Percentiles rank a stretch among this genome's conserved stretches.
phyloP scores from a whole-genome alignment of 1,140 invertebrate genomes.

The Maniola jurtina region DNA sequence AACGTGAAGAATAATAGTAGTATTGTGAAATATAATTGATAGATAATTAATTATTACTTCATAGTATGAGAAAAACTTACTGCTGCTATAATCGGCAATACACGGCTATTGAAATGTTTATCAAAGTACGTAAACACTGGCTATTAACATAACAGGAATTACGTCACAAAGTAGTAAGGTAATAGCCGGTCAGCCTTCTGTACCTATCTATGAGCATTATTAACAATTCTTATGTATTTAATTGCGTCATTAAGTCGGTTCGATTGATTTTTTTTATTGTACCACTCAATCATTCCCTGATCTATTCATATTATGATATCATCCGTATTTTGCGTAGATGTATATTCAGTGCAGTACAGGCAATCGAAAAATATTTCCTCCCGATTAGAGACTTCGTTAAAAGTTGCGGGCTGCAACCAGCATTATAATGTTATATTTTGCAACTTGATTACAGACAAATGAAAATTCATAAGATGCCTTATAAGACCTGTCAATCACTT shows the following conservation, averaged over 20 bases:
- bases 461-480: constrained; percentile 9
- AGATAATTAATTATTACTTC: constrained; percentile 3
- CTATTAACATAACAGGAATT: constrained; percentile 16
- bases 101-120: constrained; percentile 10
- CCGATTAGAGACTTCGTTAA: no score
- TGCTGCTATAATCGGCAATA: constrained; percentile 8
- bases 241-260: neutral
- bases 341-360: no score
- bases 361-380: no score
- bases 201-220: neutral
- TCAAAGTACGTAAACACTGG: constrained; percentile 10
- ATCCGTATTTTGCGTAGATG: no score
- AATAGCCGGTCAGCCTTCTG: constrained; percentile 9
- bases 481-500: neutral
- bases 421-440: neutral
- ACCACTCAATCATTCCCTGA: neutral
- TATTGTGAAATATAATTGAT: neutral
- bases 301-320: neutral
- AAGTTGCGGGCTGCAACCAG: no score
- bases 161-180: constrained; percentile 2
- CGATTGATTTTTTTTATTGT: neutral
- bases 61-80: constrained; percentile 5
- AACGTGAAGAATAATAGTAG: neutral
- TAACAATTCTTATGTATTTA: neutral
- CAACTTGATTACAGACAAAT: neutral